These are phyloP conservation scores for Leiothrix lutea DNA, from an alignment of 2,113 vertebrate species.

Conservation along the genomic window DNA sequence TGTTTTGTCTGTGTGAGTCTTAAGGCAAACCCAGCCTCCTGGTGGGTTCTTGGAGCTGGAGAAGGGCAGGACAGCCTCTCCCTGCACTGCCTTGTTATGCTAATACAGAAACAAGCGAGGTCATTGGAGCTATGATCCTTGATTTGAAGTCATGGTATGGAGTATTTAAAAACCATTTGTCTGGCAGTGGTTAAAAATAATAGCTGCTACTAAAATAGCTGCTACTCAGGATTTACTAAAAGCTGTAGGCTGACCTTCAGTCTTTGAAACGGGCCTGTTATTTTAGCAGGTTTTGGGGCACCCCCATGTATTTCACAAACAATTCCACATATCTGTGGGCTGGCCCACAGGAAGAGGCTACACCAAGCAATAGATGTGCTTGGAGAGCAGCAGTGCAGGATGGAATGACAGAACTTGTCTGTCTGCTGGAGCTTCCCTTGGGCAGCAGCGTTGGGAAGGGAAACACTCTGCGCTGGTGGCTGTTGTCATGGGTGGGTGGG, in stretches of 20 bases:
- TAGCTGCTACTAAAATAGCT: not conserved
- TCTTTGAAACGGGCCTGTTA: not conserved
- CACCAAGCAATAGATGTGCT: not conserved
- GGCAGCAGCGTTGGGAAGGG: not conserved
- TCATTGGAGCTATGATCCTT: not conserved
- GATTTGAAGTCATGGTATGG: not conserved
- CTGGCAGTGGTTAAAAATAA: not conserved
- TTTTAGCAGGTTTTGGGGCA: not conserved
- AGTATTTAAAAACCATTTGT: not conserved
- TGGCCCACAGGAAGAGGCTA: not conserved
- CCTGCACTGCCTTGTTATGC: not conserved
- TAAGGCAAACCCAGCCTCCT: constrained; percentile 27
- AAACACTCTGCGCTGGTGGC: not conserved
- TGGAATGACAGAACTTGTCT: not conserved
- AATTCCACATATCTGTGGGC: not conserved
- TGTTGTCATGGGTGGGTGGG: not conserved
- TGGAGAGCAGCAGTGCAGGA: not conserved
- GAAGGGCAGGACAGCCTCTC: not conserved
- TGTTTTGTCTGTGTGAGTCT: constrained; percentile 73
- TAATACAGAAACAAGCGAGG: not conserved
- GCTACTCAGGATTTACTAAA: not conserved
- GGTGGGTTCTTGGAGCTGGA: constrained; percentile 27
- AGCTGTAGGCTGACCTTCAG: not conserved
- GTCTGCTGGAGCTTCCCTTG: not conserved
- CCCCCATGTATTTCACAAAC: not conserved